Evolutionary conservation across 2,113 vertebrate genomes (phyloP).

Genomic region (Centropus bengalensis): DNA sequence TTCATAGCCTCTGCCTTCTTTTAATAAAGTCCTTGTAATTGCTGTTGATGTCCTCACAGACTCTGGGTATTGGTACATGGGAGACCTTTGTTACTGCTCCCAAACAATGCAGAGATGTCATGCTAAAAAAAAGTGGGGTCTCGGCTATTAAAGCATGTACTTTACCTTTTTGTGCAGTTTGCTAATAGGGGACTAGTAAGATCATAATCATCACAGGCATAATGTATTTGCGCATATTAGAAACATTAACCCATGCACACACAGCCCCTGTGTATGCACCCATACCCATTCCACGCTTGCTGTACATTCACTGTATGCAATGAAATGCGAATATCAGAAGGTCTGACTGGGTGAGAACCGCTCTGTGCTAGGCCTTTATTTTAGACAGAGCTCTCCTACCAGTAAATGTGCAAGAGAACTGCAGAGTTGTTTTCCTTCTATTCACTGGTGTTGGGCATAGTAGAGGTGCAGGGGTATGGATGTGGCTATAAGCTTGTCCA

Average conservation of each 20-base stretch:
- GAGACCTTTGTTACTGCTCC: conserved; percentile 1
- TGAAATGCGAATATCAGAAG: not conserved
- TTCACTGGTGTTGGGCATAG: not conserved
- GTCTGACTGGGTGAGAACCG: not conserved
- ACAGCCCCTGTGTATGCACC: not conserved
- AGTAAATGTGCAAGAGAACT: not conserved
- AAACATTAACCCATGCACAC: not conserved
- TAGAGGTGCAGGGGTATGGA: not conserved
- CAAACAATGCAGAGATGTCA: not conserved
- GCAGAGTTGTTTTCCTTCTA: not conserved
- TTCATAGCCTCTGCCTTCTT: not conserved
- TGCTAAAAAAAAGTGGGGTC: not conserved
- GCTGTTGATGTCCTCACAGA: not conserved
- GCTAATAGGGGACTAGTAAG: not conserved
- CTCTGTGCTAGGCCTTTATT: not conserved
- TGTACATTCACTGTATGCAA: not conserved
- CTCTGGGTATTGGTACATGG: not conserved
- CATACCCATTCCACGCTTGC: not conserved
- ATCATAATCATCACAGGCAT: not conserved
- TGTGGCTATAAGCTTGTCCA: fast-evolving
- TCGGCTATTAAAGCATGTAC: not conserved
- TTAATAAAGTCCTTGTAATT: conserved; percentile 6
- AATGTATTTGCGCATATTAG: not conserved
- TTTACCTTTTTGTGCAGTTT: not conserved
- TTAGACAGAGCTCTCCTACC: not conserved